Evolutionary conservation across 2,797 vertebrate species (phyloP), one percentile per base, ranked within the genome.

Genomic region (Centropyge bicolor): DNA sequence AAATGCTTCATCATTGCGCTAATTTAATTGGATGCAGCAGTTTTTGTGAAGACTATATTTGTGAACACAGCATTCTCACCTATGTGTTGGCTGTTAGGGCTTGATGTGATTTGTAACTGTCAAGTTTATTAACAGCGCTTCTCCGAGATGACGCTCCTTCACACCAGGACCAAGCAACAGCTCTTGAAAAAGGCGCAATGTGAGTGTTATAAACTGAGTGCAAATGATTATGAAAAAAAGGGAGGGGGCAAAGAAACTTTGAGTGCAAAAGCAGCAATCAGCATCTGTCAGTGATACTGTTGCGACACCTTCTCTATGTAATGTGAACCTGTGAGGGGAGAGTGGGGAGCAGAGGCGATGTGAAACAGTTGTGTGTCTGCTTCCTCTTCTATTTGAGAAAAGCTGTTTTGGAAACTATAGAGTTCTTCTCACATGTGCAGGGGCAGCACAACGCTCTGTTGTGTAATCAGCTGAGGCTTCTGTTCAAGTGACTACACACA

Each of bases 181-280:
- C 83, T 89, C 80, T 55, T 74, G 75, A 83, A 66, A 43, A 74
- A 84, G 78, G 82, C 11, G 56, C 60, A 82, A 78, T 83, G 88
- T 61, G 67, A 78, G 83, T 88, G 91, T 88, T 80, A 81, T 72
- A 76, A 68, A 64, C 78, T 74, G 80, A 72, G 88, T 85, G 82
- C 78, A 88, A 85, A 92, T 87, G 52, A 87, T 66, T 81, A 63
- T 36, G 65, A 24, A 70, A 40, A 62, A 36, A 59, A 49, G 0
- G 2, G 2, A 31, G n/a, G 7, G 3, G 14, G 76, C 40, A 78
- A 71, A 79, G 31, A 87, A 80, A 85, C 77, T 78, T 74, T 71
- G 38, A 87, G 72, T 77, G 73, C 76, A 72, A 78, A 73, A 56
- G 61, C 76, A 77, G 76, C 72, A 78, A 73, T 75, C 77, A 66